Evolutionary conservation across 2,888 invertebrate species (phyloP).

Genomic region (Psococerastis gibbosa): DNA sequence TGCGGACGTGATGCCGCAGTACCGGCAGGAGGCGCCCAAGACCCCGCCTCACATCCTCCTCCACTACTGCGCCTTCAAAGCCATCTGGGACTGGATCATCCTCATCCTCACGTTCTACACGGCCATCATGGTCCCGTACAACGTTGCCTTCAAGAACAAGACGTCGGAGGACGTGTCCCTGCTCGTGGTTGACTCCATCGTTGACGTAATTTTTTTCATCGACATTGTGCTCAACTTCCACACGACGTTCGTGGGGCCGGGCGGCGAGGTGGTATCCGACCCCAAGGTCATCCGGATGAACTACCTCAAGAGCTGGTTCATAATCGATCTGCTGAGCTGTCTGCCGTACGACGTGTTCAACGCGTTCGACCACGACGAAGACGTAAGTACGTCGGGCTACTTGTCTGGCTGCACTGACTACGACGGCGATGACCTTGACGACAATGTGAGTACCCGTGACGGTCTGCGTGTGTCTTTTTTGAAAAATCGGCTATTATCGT

Average conservation of each 20-base stretch:
- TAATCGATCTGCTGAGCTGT: constrained; percentile 96
- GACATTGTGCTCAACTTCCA: constrained; percentile 99
- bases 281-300: constrained; percentile 97
- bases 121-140: constrained; percentile 97
- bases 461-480: background rate
- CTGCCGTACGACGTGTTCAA: constrained; percentile 99
- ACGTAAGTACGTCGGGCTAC: constrained; percentile 36
- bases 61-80: constrained; percentile 99
- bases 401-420: constrained; percentile 11
- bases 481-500: constrained; percentile 5
- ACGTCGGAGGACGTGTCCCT: constrained; percentile 91
- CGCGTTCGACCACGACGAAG: constrained; percentile 98
- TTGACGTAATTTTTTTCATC: constrained; percentile 99
- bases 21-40: constrained; percentile 98
- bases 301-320: constrained; percentile 98
- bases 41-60: constrained; percentile 98
- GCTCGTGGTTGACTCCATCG: constrained; percentile 91
- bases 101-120: constrained; percentile 99
- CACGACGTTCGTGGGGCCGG: constrained; percentile 97
- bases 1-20: constrained; percentile 95
- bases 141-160: constrained; percentile 99
- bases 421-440: constrained; percentile 18
- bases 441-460: constrained; percentile 18
- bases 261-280: constrained; percentile 93
- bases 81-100: constrained; percentile 99